These are phyloP conservation scores for Erebia epiphron DNA, from an alignment of 2,888 invertebrate species.

Conservation along the genomic window DNA sequence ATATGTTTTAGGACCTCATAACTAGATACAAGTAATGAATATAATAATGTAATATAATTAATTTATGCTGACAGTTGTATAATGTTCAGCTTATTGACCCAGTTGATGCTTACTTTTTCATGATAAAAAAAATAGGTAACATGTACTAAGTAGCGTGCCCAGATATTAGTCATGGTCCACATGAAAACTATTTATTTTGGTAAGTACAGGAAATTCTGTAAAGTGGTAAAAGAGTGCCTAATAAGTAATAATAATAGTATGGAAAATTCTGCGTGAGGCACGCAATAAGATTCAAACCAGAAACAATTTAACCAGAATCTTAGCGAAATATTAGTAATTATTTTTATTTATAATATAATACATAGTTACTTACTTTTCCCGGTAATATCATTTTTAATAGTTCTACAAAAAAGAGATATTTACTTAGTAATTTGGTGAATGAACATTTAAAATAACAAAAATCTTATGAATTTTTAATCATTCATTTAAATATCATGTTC, in stretches of 20 bases:
- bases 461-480: no score
- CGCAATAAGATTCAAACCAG: not conserved
- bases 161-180: not conserved
- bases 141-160: conserved; percentile 3
- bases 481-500: no score
- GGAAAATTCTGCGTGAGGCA: conserved; percentile 7
- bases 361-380: no score
- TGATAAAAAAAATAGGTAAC: not conserved
- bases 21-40: not conserved
- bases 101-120: not conserved
- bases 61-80: not conserved
- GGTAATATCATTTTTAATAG: no score
- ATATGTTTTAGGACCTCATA: not conserved
- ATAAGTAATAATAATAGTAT: not conserved
- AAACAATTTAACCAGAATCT: conserved; percentile 1
- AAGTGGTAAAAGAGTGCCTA: no score
- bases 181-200: not conserved
- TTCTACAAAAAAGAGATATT: no score
- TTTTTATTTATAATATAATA: not conserved
- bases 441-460: no score
- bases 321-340: not conserved
- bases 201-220: not conserved
- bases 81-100: not conserved
- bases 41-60: not conserved
- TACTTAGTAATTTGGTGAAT: no score